Conservation (phyloP, 1,140 invertebrate genomes). For the Latrodectus geometricus region DNA sequence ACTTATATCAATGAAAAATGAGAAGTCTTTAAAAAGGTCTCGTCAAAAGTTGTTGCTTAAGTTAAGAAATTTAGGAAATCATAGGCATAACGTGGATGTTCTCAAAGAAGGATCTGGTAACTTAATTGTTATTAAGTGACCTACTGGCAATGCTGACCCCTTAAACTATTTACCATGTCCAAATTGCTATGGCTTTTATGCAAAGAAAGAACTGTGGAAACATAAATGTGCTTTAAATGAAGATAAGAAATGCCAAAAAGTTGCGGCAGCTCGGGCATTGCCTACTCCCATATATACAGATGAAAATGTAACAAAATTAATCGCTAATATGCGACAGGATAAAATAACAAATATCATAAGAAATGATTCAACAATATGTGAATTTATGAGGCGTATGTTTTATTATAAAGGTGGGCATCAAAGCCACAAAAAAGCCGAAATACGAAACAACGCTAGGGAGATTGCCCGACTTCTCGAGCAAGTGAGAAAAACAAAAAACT, state of each 20-base stretch:
- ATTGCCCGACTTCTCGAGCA: too few relatives aligned
- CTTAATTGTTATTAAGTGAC: not conserved
- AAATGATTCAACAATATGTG: too few relatives aligned
- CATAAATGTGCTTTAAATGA: not conserved
- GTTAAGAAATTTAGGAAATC: not conserved
- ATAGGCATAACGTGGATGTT: not conserved
- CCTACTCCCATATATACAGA: too few relatives aligned
- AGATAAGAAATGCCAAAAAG: not conserved
- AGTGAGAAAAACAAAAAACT: too few relatives aligned
- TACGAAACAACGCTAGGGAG: too few relatives aligned
- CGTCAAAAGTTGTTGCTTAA: not conserved
- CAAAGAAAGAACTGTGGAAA: not conserved
- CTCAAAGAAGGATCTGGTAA: not conserved
- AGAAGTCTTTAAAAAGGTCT: not conserved
- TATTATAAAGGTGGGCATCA: too few relatives aligned
- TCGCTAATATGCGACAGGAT: too few relatives aligned
- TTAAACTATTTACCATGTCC: not conserved
- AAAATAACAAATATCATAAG: too few relatives aligned
- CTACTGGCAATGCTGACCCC: not conserved
- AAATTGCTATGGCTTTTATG: not conserved
- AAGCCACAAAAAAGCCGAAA: too few relatives aligned
- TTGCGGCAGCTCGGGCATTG: not conserved
- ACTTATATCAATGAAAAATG: not conserved
- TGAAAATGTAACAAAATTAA: not conserved
- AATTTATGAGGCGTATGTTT: too few relatives aligned